Conservation (phyloP, 1,140 invertebrate species). For the Drosophila suzukii region DNA sequence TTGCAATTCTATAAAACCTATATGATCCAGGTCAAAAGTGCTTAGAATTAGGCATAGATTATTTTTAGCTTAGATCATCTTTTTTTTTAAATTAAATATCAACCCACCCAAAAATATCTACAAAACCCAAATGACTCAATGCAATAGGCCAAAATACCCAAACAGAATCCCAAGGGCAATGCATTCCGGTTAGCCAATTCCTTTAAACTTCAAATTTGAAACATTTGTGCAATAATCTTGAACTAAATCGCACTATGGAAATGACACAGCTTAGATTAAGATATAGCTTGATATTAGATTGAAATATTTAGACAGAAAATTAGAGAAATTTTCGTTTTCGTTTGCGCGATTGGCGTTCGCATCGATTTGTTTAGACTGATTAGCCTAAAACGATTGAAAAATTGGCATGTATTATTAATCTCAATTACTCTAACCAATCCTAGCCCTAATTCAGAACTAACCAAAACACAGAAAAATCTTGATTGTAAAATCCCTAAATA, state of each 20-base stretch:
- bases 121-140: conserved; percentile 13
- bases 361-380: conserved; percentile 75
- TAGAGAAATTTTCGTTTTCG: conserved; percentile 57
- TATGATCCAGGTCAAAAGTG: background rate
- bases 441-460: conserved; percentile 23
- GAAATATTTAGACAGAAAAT: conserved; percentile 64
- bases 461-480: conserved; percentile 31
- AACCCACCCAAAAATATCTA: conserved; percentile 16
- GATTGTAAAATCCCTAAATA: conserved; percentile 39
- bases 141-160: conserved; percentile 21
- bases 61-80: background rate
- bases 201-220: conserved; percentile 6
- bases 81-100: background rate
- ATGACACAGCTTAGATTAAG: conserved; percentile 30
- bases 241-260: conserved; percentile 22
- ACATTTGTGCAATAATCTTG: conserved; percentile 36
- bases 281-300: conserved; percentile 57
- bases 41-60: background rate
- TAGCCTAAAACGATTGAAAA: conserved; percentile 73
- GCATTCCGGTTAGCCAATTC: conserved; percentile 34
- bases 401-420: conserved; percentile 49
- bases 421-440: conserved; percentile 27
- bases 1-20: background rate
- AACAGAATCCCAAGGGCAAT: conserved; percentile 18
- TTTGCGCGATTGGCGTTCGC: conserved; percentile 58